Percentiles rank a stretch among this genome's conserved stretches.
phyloP scores from a whole-genome alignment of 1,140 invertebrate genomes.

The Branchinecta lindahli region DNA sequence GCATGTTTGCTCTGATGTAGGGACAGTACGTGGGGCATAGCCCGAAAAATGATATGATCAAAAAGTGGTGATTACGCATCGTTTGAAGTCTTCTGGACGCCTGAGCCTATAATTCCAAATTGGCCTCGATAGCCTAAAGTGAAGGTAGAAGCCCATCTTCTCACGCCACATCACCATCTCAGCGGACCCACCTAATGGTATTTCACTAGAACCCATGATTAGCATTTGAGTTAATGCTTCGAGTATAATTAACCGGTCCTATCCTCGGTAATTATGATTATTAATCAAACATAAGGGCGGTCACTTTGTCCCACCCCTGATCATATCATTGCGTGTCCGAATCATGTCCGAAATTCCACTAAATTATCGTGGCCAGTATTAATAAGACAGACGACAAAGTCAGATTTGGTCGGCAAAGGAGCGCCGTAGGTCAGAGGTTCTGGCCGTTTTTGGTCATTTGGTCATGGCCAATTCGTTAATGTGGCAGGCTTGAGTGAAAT shows the following conservation, averaged over 20 bases:
- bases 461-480: slow-evolving; percentile 6
- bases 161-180: neutral
- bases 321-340: slow-evolving; percentile 10
- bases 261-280: neutral
- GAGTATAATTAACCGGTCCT: slow-evolving; percentile 1
- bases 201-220: slow-evolving; percentile 4
- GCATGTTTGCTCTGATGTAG: no score
- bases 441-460: neutral
- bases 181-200: neutral
- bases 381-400: neutral
- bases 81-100: no score
- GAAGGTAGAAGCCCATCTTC: neutral
- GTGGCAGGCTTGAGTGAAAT: neutral
- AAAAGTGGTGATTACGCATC: no score
- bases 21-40: no score
- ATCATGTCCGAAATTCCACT: slow-evolving; percentile 1
- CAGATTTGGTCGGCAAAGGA: neutral
- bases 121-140: neutral
- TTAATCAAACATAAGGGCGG: slow-evolving; percentile 10
- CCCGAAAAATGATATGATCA: no score
- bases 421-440: neutral
- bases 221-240: neutral
- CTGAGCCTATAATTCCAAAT: no score
- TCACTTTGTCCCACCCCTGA: neutral
- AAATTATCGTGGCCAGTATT: neutral